Evolutionary conservation across 2,797 vertebrate genomes (phyloP), one percentile per base, ranked within the genome.

Genomic region (Pantherophis vulpinus): DNA sequence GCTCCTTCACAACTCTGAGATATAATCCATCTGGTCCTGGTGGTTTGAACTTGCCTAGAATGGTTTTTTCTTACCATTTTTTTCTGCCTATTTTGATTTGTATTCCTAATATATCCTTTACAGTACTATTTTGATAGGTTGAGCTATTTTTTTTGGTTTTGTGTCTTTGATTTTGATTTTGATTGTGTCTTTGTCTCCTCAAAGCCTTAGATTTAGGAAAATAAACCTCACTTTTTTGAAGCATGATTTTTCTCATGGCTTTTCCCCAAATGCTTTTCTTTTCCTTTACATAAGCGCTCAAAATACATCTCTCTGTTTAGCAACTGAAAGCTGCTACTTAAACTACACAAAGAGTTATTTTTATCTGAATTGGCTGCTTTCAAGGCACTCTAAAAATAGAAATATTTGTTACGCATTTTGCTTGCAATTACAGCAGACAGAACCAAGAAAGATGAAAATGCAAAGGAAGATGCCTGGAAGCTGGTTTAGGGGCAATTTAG

Each of bases 331-430:
- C 1, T 90, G 61, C 88, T 90, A 94, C 37, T 86, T 95, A 92
- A 93, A 93, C 0, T 88, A 92, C 20, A 93, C 6, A 94, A 91
- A 92, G 92, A 87, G 47, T 55, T 93, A 63, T 93, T 86, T 92
- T 42, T 79, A 94, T 87, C 23, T 87, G 51, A 95, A 94, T 92
- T 93, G 94, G 89, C 11, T 86, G 61, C 14, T 89, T 91, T 58
- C 56, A 63, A 94, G 58, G 16, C 92, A 56, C 93, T 29, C 25
- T 89, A 89, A 93, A 93, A 91, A 91, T 94, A 90, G 94, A 93
- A 9, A 56, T 37, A 59, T 8, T 93, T 87, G 87, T 89, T 63
- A 79, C 92, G 88, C 47, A 90, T 27, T 86, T 92, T 94, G 91
- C 54, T 66, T 79, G 87, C 2, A 90, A 25, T n/a, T 1, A 63